A percentile compares a stretch with the other conserved stretches of the same genome.
phyloP scores from a whole-genome alignment of 2,888 invertebrate genomes.

The Perdita meconis region DNA sequence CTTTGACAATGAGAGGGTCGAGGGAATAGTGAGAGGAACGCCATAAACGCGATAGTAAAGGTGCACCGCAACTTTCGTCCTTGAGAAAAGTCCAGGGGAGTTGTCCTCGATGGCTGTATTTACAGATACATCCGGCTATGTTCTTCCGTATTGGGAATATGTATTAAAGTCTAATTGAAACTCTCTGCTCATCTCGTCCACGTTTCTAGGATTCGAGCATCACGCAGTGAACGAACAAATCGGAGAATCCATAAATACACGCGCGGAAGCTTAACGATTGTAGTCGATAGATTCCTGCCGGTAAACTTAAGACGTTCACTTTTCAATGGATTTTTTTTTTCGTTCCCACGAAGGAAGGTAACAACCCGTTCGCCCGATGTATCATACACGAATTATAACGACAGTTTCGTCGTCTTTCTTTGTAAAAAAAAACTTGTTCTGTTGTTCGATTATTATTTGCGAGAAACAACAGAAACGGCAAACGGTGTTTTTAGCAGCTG shows the following conservation, averaged over 20 bases:
- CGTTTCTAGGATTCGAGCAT: no score
- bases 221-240: constrained; percentile 24
- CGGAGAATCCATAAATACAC: constrained; percentile 4
- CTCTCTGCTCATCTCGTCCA: constrained; percentile 24
- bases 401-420: not conserved
- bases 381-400: not conserved
- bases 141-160: constrained; percentile 33
- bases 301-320: constrained; percentile 16
- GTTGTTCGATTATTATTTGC: no score
- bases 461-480: no score
- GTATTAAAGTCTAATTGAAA: constrained; percentile 25
- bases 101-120: constrained; percentile 49
- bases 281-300: constrained; percentile 19
- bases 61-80: not conserved
- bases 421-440: no score
- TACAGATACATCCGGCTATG: constrained; percentile 39
- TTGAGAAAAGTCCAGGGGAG: constrained; percentile 16
- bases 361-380: not conserved
- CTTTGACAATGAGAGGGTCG: constrained; percentile 5
- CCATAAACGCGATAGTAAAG: constrained; percentile 12
- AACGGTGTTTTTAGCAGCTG: no score
- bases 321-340: constrained; percentile 5
- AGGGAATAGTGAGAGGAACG: constrained; percentile 7
- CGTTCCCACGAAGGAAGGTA: not conserved
- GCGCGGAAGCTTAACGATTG: constrained; percentile 13